These are phyloP conservation scores for Sebastes baramenuke DNA, from an alignment of 2,797 vertebrate genomes.

Conservation along the genomic window DNA sequence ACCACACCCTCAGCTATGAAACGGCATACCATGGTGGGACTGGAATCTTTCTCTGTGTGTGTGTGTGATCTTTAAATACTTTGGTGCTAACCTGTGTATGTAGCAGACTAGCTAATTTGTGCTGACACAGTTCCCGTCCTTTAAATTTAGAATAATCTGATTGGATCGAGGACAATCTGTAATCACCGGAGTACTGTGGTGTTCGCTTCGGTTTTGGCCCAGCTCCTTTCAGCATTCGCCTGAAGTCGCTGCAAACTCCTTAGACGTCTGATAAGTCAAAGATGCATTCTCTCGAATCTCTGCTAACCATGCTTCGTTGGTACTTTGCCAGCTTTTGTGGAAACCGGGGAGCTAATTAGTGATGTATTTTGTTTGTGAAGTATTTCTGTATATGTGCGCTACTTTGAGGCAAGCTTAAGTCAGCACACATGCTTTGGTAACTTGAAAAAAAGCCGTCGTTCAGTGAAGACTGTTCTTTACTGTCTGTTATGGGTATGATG, in stretches of 20 bases:
- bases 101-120: slow-evolving; percentile 15
- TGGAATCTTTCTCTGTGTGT: slow-evolving; percentile 40
- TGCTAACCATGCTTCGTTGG: neutral
- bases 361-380: slow-evolving; percentile 29
- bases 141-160: slow-evolving; percentile 9
- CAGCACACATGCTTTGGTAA: slow-evolving; percentile 30
- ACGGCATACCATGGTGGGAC: slow-evolving; percentile 53
- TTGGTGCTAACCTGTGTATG: neutral
- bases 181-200: neutral
- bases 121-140: slow-evolving; percentile 14
- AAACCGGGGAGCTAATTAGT: slow-evolving; percentile 31
- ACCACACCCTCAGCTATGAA: slow-evolving; percentile 69
- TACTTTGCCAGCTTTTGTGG: slow-evolving; percentile 22
- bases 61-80: slow-evolving; percentile 12
- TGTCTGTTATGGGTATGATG: slow-evolving; percentile 48
- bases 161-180: slow-evolving; percentile 25
- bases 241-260: slow-evolving; percentile 26
- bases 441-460: slow-evolving; percentile 46
- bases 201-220: slow-evolving; percentile 10
- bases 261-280: slow-evolving; percentile 11
- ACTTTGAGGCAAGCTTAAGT: slow-evolving; percentile 24
- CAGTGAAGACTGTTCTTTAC: slow-evolving; percentile 28
- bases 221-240: neutral
- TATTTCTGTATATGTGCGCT: slow-evolving; percentile 11
- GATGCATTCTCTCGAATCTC: slow-evolving; percentile 17